Base-by-base conservation (phyloP, 2,113 vertebrate genomes). In the Xerus inauris region DNA sequence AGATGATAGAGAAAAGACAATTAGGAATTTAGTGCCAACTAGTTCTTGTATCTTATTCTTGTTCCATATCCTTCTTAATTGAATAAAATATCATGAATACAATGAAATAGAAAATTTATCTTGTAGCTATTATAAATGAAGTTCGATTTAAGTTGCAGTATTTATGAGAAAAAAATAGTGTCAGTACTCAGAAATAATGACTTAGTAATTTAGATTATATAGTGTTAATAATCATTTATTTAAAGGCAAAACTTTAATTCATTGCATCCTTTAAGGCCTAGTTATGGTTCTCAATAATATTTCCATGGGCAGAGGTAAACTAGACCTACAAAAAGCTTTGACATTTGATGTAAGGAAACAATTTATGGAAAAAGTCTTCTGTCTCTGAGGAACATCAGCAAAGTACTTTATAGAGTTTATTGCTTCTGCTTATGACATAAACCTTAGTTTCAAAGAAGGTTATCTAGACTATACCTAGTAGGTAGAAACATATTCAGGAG, bases 61-160 rank as follows among this genome's bases (percentile, higher is more conserved):
- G 64, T 5, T 94, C 64, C 54, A 86, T 26, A 35, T 54, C 57
- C 9, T 45, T 88, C 59, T 87, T 90, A 85, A 95, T 6, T 92
- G 32, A 92, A 82, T 75, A 85, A 89, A 92, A 85, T 72, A 20
- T 89, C 47, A 95, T 17, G 8, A 90, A 45, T 71, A 85, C 47
- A 89, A 64, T 75, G 26, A 65, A 84, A 71, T 47, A 73, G 32
- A 80, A 94, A 94, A 85, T 64, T 6, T 7, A 85, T 49, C 57
- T 88, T 94, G 54, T 82, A 71, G 7, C 20, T 85, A 0, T 89
- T 84, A 72, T 42, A 81, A 90, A 14, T 94, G 71, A 79, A 32
- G 77, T 97, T 96, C 51, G n/a, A 5, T 90, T 94, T 96, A 91
- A 93, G 30, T 86, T 62, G 86, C 1, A 93, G 14, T 73, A 30